Evolutionary conservation across 2,888 invertebrate genomes (phyloP), one percentile per base, ranked within the genome.

Genomic region (Tethea ocularis): DNA sequence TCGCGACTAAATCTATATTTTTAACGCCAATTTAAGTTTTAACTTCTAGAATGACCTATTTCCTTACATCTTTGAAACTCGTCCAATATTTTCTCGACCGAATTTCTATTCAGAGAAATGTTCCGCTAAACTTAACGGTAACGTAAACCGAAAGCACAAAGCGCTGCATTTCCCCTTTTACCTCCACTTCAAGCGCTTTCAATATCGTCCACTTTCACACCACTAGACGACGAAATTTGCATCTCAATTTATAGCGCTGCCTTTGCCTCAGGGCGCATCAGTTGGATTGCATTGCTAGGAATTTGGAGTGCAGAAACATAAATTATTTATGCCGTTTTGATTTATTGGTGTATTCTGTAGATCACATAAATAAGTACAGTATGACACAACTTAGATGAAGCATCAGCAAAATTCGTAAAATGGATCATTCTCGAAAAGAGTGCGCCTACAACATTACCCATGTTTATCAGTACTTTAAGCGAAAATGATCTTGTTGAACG

Each of bases 111-210:
- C 46, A 46, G 46, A 46, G 46, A 46, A 46, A 46, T 46, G 46
- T 46, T 17, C 46, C 46, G 46, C 20, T 46, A 46, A 46, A 46
- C 20, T 46, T 46, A 17, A 41, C 17, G n/a, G 64, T 71, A 62
- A 68, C 66, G 67, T 63, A 67, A 78, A 72, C 74, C 74, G 70
- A 62, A 68, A 64, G 70, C 74, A 75, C 72, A 78, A 79, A 80
- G 74, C 72, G 74, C 75, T 74, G 74, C 68, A 72, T 74, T 75
- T 66, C 67, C 46, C 64, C 68, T 58, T 67, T 71, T 58, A 62
- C 57, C 58, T 64, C 59, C 62, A 61, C 71, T 71, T 62, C 61
- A 67, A 64, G 58, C 68, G 67, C 73, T 71, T 72, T 69, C 71
- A 70, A 71, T 75, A 71, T 68, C 60, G 61, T 61, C 63, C 66